phyloP scores from a whole-genome alignment of 2,113 vertebrate species.

The Cathartes aura region DNA sequence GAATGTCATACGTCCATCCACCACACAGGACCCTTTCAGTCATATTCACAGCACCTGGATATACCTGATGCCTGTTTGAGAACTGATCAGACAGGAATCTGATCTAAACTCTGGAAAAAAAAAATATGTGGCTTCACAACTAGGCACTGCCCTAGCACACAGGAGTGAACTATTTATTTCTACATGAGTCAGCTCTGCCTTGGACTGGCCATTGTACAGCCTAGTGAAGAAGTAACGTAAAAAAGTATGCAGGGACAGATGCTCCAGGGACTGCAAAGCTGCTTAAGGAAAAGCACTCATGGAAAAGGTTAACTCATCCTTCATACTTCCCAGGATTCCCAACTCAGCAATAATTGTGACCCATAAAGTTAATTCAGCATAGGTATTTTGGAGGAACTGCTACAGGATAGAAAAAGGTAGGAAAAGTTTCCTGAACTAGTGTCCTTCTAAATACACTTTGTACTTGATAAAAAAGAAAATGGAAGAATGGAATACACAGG shows the following conservation, averaged over 20 bases:
- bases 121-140: not conserved
- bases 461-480: not conserved
- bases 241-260: not conserved
- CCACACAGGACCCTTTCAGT: not conserved
- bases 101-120: not conserved
- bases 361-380: not conserved
- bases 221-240: not conserved
- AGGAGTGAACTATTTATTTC: not conserved
- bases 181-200: not conserved
- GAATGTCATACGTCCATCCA: not conserved
- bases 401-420: not conserved
- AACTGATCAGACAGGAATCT: not conserved
- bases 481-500: not conserved
- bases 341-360: not conserved
- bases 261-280: not conserved
- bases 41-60: not conserved
- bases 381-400: not conserved
- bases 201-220: not conserved
- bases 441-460: not conserved
- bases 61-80: not conserved
- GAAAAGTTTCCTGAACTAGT: not conserved
- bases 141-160: not conserved
- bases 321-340: not conserved
- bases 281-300: not conserved
- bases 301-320: not conserved